Percentiles rank a stretch among this genome's conserved stretches.
phyloP scores from a whole-genome alignment of 2,113 vertebrate species.

The Todiramphus saurophagus region DNA sequence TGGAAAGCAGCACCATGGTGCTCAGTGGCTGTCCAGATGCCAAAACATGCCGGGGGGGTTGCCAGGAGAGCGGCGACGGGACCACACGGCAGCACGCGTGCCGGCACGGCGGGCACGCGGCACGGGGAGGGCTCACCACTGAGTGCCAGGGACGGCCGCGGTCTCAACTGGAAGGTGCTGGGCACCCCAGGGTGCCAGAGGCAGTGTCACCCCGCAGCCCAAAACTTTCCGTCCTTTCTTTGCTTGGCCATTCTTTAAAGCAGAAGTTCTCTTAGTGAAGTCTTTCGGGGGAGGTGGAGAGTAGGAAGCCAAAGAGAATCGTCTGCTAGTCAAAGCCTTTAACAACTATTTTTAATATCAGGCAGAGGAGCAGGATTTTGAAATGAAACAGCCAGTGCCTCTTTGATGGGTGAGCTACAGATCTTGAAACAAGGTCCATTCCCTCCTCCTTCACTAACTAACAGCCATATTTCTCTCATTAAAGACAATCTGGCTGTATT shows the following conservation, averaged over 20 bases:
- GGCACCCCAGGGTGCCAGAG: neutral
- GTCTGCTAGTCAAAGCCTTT: slow-evolving; percentile 72
- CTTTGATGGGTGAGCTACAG: slow-evolving; percentile 69
- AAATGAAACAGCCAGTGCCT: slow-evolving; percentile 69
- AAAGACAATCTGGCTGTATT: slow-evolving; percentile 74
- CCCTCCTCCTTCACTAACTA: slow-evolving; percentile 75
- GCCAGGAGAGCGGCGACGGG: neutral
- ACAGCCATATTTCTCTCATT: slow-evolving; percentile 79
- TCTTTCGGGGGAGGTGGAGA: slow-evolving; percentile 53
- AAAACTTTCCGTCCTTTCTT: slow-evolving; percentile 30
- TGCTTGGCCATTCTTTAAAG: slow-evolving; percentile 14
- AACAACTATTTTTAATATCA: slow-evolving; percentile 76
- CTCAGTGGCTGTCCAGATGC: neutral
- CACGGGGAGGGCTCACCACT: neutral
- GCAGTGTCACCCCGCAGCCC: neutral
- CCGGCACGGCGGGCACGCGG: rapidly evolving
- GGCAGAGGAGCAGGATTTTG: slow-evolving; percentile 72
- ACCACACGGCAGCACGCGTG: rapidly evolving
- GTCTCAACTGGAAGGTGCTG: neutral
- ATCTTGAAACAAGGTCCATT: slow-evolving; percentile 77
- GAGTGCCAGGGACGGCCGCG: rapidly evolving
- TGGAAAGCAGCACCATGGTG: neutral
- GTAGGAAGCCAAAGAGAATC: slow-evolving; percentile 69
- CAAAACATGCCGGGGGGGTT: neutral
- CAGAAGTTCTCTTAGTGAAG: slow-evolving; percentile 41